Conservation (phyloP, 2,888 invertebrate species). For the Tortricodes alternella region DNA sequence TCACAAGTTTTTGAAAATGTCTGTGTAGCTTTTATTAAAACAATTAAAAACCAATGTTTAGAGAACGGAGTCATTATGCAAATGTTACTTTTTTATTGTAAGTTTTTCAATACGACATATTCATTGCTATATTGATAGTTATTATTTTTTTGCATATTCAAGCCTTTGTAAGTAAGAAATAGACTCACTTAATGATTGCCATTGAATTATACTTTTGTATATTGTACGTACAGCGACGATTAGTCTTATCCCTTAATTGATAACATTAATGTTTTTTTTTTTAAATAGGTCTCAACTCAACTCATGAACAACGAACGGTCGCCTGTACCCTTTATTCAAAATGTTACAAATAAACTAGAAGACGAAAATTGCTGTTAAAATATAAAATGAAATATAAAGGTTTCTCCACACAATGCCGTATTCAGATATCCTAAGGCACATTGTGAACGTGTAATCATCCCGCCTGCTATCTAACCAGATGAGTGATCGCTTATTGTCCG, state of each 20-base stretch:
- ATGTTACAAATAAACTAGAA: not conserved
- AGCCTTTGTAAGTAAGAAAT: too few species aligned
- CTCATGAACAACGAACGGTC: too few species aligned
- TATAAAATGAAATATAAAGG: not conserved
- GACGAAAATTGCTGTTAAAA: conserved; percentile 11
- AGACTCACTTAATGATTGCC: too few species aligned
- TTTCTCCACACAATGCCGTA: conserved; percentile 39
- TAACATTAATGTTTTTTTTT: too few species aligned
- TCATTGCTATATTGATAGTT: too few species aligned
- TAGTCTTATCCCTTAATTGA: too few species aligned
- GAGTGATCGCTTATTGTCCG: conserved; percentile 79
- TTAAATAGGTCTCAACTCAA: too few species aligned
- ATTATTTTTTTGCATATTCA: too few species aligned
- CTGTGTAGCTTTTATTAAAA: conserved; percentile 3
- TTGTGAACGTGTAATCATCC: conserved; percentile 63
- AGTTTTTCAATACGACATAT: too few species aligned
- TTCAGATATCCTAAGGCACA: conserved; percentile 64
- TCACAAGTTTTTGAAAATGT: conserved; percentile 34
- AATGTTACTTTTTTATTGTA: not conserved
- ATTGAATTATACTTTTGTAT: too few species aligned
- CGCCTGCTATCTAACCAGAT: conserved; percentile 68
- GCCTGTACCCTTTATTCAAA: not conserved
- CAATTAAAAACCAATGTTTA: conserved; percentile 13
- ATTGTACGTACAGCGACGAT: too few species aligned
- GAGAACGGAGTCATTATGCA: not conserved